A percentile compares a stretch with the other conserved stretches of the same genome.
These are phyloP conservation scores for Paraescarpia echinospica DNA, from an alignment of 1,140 invertebrate species.

Conservation along the genomic window DNA sequence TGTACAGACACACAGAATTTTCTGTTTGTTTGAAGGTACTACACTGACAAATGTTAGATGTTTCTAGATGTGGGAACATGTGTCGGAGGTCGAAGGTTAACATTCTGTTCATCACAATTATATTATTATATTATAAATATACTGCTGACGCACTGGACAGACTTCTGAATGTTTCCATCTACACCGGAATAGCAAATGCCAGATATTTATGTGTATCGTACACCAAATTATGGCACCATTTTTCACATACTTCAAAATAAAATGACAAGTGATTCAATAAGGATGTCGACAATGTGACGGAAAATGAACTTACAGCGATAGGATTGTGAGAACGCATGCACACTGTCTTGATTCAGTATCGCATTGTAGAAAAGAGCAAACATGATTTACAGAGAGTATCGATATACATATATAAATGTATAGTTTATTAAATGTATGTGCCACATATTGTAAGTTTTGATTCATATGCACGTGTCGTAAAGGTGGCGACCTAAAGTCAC, in stretches of 20 bases:
- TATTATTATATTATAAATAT: neutral
- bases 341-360: neutral
- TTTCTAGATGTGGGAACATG: neutral
- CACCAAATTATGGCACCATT: neutral
- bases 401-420: conserved; percentile 6
- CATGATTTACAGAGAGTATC: neutral
- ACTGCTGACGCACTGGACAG: neutral
- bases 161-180: neutral
- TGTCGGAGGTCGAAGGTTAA: neutral
- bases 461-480: neutral
- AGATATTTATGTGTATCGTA: neutral
- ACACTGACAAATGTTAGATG: neutral
- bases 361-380: neutral
- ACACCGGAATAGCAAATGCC: neutral
- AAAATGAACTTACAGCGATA: neutral
- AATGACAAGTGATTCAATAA: neutral
- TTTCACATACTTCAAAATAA: neutral
- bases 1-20: neutral
- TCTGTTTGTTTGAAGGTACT: neutral
- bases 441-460: neutral
- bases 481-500: neutral
- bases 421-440: neutral
- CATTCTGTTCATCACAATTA: neutral
- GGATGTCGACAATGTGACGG: neutral
- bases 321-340: neutral